Evolutionary conservation across 2,888 invertebrate genomes (phyloP).

Genomic region (Ischnura elegans): DNA sequence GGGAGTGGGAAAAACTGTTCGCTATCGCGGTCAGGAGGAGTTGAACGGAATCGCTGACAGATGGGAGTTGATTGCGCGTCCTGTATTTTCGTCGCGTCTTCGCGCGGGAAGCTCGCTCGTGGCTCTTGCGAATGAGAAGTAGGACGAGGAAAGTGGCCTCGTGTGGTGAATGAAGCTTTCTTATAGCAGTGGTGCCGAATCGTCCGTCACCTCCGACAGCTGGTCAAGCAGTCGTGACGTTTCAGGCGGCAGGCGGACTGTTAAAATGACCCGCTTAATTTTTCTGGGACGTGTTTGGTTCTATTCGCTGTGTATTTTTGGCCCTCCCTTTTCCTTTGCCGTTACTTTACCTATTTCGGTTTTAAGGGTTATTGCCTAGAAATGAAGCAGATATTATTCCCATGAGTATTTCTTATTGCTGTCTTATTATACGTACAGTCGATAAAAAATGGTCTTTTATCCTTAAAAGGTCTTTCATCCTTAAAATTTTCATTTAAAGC

Average conservation of each 20-base stretch:
- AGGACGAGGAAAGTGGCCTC: not conserved
- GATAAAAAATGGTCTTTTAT: too few species aligned
- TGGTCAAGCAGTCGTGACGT: not conserved
- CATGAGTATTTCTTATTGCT: too few species aligned
- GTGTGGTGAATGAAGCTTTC: not conserved
- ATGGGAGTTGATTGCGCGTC: not conserved
- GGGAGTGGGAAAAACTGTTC: not conserved
- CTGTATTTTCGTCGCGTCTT: not conserved
- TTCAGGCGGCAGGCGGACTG: not conserved
- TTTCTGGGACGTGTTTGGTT: not conserved
- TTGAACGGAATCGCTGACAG: constrained; percentile 5
- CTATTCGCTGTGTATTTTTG: not conserved
- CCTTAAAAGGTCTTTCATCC: too few species aligned
- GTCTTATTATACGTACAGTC: too few species aligned
- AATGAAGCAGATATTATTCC: too few species aligned
- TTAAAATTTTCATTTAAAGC: too few species aligned
- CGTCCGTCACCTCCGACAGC: not conserved
- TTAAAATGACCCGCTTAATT: not conserved
- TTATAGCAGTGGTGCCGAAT: not conserved
- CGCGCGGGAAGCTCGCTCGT: not conserved
- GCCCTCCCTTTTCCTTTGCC: not conserved
- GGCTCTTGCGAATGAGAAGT: not conserved
- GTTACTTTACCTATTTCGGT: not conserved
- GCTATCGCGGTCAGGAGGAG: not conserved
- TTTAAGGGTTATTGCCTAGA: too few species aligned